Percentiles rank a stretch among this genome's conserved stretches.
These are phyloP conservation scores for Mellivora capensis DNA, from an alignment of 2,113 vertebrate species.

Conservation along the genomic window DNA sequence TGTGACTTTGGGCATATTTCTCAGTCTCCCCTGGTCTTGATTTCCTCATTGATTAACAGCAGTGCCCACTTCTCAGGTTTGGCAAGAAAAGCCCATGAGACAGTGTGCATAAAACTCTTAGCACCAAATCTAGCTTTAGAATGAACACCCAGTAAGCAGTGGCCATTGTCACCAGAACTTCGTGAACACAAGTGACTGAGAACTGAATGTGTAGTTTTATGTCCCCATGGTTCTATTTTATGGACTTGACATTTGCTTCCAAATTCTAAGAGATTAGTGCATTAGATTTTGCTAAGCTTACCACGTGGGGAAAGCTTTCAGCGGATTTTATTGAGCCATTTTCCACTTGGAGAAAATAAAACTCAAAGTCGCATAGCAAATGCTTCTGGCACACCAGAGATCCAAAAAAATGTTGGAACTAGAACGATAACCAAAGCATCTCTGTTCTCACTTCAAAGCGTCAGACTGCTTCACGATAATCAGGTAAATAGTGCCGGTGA, in stretches of 20 bases:
- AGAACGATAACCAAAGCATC: neutral
- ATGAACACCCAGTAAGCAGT: neutral
- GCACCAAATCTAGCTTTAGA: neutral
- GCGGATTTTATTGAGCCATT: neutral
- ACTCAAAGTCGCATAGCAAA: neutral
- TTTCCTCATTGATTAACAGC: neutral
- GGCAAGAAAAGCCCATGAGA: neutral
- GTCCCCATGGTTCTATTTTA: neutral
- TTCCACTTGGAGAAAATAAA: constrained; percentile 28
- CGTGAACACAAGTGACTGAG: neutral
- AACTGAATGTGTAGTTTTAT: neutral
- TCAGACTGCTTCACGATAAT: neutral
- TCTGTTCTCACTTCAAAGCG: neutral
- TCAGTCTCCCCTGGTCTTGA: neutral
- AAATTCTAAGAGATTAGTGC: neutral
- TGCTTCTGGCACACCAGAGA: neutral
- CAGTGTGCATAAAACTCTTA: neutral
- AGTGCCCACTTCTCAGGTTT: neutral
- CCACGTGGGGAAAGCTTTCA: constrained; percentile 1
- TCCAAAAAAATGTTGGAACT: neutral
- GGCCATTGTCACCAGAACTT: neutral
- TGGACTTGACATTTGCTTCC: neutral
- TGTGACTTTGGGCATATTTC: neutral
- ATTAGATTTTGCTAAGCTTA: neutral
- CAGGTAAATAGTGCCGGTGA: neutral